These are phyloP conservation scores for Babylonia areolata DNA, from an alignment of 1,140 invertebrate genomes.

Conservation along the genomic window DNA sequence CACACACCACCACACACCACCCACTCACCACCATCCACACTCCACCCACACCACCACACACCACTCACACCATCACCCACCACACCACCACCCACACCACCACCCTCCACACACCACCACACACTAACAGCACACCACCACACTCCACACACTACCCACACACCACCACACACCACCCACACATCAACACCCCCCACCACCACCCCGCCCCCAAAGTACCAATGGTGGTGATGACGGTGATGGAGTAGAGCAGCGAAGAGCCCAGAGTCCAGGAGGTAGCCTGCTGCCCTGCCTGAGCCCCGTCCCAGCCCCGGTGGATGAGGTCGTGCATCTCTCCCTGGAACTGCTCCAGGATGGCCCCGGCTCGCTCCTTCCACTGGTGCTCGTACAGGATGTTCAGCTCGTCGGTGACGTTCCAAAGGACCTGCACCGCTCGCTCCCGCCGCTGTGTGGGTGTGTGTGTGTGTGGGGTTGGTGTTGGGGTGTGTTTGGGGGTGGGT, in stretches of 20 bases:
- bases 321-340: background rate
- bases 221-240: constrained; percentile 23
- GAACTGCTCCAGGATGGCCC: background rate
- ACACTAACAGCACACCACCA: too few relatives aligned
- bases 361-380: background rate
- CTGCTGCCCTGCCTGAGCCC: background rate
- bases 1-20: too few relatives aligned
- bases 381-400: constrained; percentile 5
- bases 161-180: too few relatives aligned
- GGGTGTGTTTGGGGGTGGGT: too few relatives aligned
- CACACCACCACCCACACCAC: too few relatives aligned
- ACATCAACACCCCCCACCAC: too few relatives aligned
- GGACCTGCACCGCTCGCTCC: background rate
- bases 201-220: background rate
- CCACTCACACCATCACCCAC: too few relatives aligned
- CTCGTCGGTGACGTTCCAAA: constrained; percentile 1
- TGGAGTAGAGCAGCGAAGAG: background rate
- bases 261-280: background rate
- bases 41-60: too few relatives aligned
- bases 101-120: too few relatives aligned
- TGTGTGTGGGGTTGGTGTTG: too few relatives aligned
- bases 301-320: constrained; percentile 2
- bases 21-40: too few relatives aligned
- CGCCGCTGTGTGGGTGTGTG: background rate
- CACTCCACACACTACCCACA: too few relatives aligned